These are phyloP conservation scores for Lasiurus cinereus DNA, from an alignment of 2,113 vertebrate genomes.

Conservation along the genomic window DNA sequence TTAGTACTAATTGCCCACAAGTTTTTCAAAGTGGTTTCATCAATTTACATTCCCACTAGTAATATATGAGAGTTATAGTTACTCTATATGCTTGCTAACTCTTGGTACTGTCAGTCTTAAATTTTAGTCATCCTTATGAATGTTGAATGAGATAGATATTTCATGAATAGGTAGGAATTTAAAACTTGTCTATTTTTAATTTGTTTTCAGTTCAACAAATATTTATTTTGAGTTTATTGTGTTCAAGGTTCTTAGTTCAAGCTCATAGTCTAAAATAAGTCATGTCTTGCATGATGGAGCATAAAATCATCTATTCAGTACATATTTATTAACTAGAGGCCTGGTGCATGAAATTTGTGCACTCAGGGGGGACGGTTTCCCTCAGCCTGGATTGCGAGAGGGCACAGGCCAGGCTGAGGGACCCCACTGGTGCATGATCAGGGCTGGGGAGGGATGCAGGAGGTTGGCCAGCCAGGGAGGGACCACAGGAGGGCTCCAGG, in stretches of 20 bases:
- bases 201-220: slow-evolving; percentile 30
- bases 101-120: slow-evolving; percentile 15
- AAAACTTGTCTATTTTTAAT: background rate
- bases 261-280: slow-evolving; percentile 28
- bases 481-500: no score
- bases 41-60: background rate
- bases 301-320: slow-evolving; percentile 7
- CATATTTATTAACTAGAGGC: slow-evolving; percentile 7
- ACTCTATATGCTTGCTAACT: background rate
- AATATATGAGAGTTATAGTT: slow-evolving; percentile 20
- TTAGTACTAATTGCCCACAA: background rate
- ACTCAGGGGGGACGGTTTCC: no score
- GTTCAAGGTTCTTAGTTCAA: background rate
- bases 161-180: background rate
- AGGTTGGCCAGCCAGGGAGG: no score
- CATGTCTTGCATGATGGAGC: slow-evolving; percentile 2
- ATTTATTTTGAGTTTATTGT: slow-evolving; percentile 18
- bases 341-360: no score
- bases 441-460: no score
- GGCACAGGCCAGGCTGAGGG: no score
- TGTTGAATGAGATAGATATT: background rate
- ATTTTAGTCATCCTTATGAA: background rate
- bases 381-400: no score
- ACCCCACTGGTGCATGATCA: no score
- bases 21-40: slow-evolving; percentile 7